A percentile compares a stretch with the other conserved stretches of the same genome.
Conservation (phyloP, 2,113 vertebrate genomes). For the Mola mola region DNA sequence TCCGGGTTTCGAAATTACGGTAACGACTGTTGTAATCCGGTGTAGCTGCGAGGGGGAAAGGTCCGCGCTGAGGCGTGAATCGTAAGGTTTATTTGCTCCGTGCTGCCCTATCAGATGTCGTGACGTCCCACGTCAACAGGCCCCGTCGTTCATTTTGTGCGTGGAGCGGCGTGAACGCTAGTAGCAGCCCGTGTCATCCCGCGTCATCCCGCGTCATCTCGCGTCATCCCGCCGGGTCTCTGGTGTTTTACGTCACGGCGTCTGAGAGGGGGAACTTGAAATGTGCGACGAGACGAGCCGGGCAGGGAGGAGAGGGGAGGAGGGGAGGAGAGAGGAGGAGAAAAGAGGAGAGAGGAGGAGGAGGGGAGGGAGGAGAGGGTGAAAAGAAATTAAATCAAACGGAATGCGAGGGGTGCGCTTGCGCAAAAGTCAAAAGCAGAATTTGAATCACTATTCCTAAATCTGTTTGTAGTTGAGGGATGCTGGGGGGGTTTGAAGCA, state of each 20-base stretch:
- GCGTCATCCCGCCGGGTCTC: constrained; percentile 62
- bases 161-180: too few species aligned
- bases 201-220: constrained; percentile 28
- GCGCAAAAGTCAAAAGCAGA: constrained; percentile 60
- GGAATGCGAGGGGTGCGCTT: constrained; percentile 62
- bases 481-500: constrained; percentile 35
- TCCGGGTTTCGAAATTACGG: background rate
- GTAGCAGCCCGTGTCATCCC: constrained; percentile 21
- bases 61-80: background rate
- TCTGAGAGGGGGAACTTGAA: constrained; percentile 75
- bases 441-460: constrained; percentile 66
- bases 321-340: background rate
- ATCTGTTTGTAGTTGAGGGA: constrained; percentile 67
- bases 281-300: constrained; percentile 58
- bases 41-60: background rate
- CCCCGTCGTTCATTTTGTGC: background rate
- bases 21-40: constrained; percentile 5
- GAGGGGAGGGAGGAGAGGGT: background rate
- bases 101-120: background rate
- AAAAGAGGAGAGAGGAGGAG: background rate
- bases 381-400: constrained; percentile 63
- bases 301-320: background rate
- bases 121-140: background rate
- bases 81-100: background rate
- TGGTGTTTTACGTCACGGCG: constrained; percentile 79